Evolutionary conservation across 1,140 invertebrate genomes (phyloP), one percentile per base, ranked within the genome.

Genomic region (Ectropis grisescens): DNA sequence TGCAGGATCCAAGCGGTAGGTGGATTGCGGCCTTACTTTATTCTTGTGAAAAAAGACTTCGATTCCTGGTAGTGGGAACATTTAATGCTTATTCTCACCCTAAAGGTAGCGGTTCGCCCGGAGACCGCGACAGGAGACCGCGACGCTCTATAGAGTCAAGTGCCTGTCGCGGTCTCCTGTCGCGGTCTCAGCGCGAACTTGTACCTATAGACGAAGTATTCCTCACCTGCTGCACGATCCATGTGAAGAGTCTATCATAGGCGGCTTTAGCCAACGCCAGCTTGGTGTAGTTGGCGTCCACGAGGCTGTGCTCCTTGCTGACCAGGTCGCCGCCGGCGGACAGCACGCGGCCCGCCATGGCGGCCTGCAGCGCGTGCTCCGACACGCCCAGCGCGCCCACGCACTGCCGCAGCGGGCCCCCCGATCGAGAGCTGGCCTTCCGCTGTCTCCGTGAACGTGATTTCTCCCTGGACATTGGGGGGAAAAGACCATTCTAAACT

Each of bases 211-310:
- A 19, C 8, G 16, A 3, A 4, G 16, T 19, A 19, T 4, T 28
- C 6, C 32, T 25, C 7, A 78, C 74, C 69, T 79, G 84, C 11
- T 89, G 85, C 2, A 98, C 95, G 33, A 98, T 94, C 93, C 94
- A 97, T 0, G 91, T 89, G 71, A 98, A 98, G 13, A 98, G 82
- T 23, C 94, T 84, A 51, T 98, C 95, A 57, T 97, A 97, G 28
- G 97, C 88, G 2, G 95, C 94, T 85, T 98, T 98, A 9, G 94
- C 93, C 45, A 98, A 85, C 0, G 97, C 96, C 84, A 98, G 93
- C 56, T 94, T 84, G n/a, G 94, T 96, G 78, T 93, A 96, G 45
- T 90, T 85, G 1, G 96, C 95, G 65, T 97, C 93, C 1, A 80
- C 84, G 19, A 91, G 84, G 33, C 91, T 95, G 57, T 98, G 94